These are phyloP conservation scores for Drosophila prostipennis DNA, from an alignment of 2,888 invertebrate genomes.

Conservation along the genomic window DNA sequence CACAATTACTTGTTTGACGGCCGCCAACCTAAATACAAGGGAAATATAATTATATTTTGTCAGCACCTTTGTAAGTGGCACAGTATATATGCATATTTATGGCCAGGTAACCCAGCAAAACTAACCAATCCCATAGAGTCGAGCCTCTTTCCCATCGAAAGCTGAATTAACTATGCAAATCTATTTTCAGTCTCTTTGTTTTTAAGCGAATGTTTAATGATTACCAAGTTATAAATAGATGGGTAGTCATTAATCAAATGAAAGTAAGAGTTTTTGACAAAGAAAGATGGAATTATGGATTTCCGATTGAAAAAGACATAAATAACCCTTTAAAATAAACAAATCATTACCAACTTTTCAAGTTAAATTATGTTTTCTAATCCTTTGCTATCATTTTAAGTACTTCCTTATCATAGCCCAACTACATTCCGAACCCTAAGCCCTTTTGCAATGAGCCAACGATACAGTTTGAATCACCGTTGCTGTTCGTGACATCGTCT, in stretches of 20 bases:
- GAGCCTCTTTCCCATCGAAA: slow-evolving; percentile 17
- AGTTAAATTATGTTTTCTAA: too few relatives aligned
- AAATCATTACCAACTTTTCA: neutral
- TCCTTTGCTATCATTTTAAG: neutral
- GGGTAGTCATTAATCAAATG: slow-evolving; percentile 22
- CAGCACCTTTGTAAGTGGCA: slow-evolving; percentile 3
- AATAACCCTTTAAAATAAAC: neutral
- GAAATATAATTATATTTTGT: slow-evolving; percentile 21
- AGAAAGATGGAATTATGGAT: neutral
- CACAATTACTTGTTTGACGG: slow-evolving; percentile 45
- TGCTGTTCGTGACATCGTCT: slow-evolving; percentile 29
- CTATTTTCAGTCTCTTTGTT: slow-evolving; percentile 13
- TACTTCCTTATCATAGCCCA: slow-evolving; percentile 4
- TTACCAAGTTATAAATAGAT: slow-evolving; percentile 31
- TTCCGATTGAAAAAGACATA: neutral
- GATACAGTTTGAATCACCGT: slow-evolving; percentile 23
- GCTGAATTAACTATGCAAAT: slow-evolving; percentile 20
- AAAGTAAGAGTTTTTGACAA: slow-evolving; percentile 13
- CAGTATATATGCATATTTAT: slow-evolving; percentile 24
- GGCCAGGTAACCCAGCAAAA: neutral
- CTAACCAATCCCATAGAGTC: neutral
- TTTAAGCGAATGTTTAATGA: slow-evolving; percentile 4
- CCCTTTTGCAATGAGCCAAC: slow-evolving; percentile 14
- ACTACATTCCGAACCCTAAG: neutral
- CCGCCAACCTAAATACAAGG: slow-evolving; percentile 7